These are phyloP conservation scores for Alectura lathami DNA, from an alignment of 2,113 vertebrate genomes.

Conservation along the genomic window DNA sequence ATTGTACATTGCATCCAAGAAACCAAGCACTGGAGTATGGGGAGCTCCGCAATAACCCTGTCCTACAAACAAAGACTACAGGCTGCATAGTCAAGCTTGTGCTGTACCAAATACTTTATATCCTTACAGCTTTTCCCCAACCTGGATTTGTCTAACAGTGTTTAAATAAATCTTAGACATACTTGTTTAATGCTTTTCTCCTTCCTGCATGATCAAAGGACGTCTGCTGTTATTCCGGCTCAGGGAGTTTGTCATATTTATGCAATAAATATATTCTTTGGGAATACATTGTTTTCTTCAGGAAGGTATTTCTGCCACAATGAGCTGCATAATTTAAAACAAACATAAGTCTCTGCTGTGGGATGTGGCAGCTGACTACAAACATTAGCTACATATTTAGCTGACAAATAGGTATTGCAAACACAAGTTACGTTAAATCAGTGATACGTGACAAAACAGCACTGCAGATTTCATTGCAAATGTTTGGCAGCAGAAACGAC, in stretches of 20 bases:
- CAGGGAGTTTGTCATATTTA: not conserved
- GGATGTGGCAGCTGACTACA: not conserved
- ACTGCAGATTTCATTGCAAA: not conserved
- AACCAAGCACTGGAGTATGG: fast-evolving
- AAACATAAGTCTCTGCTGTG: not conserved
- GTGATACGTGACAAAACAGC: fast-evolving
- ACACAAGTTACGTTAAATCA: not conserved
- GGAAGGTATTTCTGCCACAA: not conserved
- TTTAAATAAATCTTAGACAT: not conserved
- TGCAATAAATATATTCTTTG: not conserved
- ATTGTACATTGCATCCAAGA: not conserved
- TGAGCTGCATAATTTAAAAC: not conserved
- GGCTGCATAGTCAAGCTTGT: not conserved
- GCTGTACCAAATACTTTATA: not conserved
- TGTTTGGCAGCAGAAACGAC: not conserved
- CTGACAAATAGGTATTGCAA: not conserved
- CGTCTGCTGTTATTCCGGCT: not conserved
- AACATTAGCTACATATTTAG: not conserved
- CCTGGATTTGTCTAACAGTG: not conserved
- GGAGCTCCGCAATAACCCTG: not conserved
- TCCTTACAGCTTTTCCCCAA: not conserved
- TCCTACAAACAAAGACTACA: not conserved
- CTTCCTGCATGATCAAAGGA: not conserved
- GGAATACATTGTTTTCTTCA: not conserved
- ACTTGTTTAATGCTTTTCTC: not conserved